Evolutionary conservation across 2,113 vertebrate genomes (phyloP), one percentile per base, ranked within the genome.

Genomic region (Eira barbara): DNA sequence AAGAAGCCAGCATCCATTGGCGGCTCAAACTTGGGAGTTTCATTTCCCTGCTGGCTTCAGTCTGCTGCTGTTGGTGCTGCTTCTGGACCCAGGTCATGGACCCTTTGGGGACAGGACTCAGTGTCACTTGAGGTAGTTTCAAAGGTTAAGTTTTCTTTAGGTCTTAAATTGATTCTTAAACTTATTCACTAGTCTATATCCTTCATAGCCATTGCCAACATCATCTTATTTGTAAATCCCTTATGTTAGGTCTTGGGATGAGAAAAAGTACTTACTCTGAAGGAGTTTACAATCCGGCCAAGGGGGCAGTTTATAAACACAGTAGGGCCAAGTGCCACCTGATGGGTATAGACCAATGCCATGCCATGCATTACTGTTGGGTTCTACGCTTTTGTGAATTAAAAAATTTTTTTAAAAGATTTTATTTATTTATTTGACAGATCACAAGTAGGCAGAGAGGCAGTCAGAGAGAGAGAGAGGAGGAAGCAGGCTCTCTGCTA

Each of bases 131-230:
- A 67, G 8, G 52, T 91, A 45, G 82, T 61, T 61, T 61, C 78
- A 91, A 86, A 95, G 73, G 27, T 94, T 57, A 88, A 12, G 23
- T 93, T n/a, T 91, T 82, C 57, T 71, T 87, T 57, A 87, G 34
- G 36, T 15, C 63, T 67, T 67, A 83, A 63, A 57, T 69, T 34
- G 89, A 76, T 92, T 95, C 20, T 96, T 83, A 80, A 94, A 74
- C 3, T 7, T 94, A 49, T 4, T 18, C 10, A n/a, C 45, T 74
- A 3, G 12, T 59, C 69, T 82, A 31, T 34, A 80, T 47, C 45
- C 14, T 94, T 95, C 42, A 36, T 52, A 79, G 71, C 71, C 65
- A 81, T 39, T 39, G 21, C 15, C 39, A 52, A 25, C 39, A 79
- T 65, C 90, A 63, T 55, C 20, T 74, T 84, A 25, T 34, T 49